Conservation (phyloP, 2,113 vertebrate genomes). For the Lepisosteus osseus region DNA sequence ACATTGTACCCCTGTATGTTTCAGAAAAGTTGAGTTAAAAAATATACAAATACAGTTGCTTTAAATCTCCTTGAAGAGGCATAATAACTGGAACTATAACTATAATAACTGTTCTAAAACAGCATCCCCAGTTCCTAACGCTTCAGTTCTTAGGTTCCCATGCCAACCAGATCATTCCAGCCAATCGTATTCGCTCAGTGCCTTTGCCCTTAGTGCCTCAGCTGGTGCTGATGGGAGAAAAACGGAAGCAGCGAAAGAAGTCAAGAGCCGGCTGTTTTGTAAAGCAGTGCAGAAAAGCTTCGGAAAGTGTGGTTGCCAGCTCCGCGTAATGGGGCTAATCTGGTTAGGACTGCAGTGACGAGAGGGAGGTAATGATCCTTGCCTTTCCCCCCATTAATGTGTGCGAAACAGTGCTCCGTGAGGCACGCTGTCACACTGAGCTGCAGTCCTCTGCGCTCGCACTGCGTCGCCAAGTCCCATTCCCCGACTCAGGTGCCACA, state of each 20-base stretch:
- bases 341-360: neutral
- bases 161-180: neutral
- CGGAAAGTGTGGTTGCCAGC: neutral
- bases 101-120: neutral
- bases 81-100: neutral
- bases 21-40: neutral
- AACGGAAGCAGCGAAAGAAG: no score
- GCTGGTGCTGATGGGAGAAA: neutral
- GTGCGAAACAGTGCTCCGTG: neutral
- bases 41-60: neutral
- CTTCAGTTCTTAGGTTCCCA: neutral
- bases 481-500: no score
- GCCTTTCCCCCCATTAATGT: neutral
- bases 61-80: neutral
- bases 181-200: neutral
- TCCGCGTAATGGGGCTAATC: neutral
- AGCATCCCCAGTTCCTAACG: neutral
- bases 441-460: neutral
- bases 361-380: neutral
- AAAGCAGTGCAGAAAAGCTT: neutral
- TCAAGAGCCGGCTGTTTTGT: neutral
- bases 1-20: no score
- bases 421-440: neutral
- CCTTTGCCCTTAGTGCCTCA: neutral
- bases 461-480: no score